Percentiles rank a stretch among this genome's conserved stretches.
phyloP scores from a whole-genome alignment of 1,140 invertebrate species.

The Polyergus mexicanus region DNA sequence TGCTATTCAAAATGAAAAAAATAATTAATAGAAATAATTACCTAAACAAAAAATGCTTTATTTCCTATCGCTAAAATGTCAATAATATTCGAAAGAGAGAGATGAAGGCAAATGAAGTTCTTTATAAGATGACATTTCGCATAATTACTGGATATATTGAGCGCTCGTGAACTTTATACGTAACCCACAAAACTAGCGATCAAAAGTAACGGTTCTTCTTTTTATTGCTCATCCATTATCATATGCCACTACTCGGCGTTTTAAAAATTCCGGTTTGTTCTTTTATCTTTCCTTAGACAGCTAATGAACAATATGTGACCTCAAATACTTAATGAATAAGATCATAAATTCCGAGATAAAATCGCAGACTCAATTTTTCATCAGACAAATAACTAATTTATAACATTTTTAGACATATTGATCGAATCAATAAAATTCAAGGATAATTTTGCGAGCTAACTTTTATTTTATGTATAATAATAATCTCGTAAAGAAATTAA shows the following conservation, averaged over 20 bases:
- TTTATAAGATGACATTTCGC: neutral
- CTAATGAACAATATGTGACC: neutral
- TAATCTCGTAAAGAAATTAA: conserved; percentile 10
- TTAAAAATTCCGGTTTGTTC: neutral
- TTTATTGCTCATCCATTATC: neutral
- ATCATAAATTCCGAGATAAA: neutral
- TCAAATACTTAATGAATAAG: neutral
- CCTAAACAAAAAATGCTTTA: neutral
- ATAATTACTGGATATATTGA: neutral
- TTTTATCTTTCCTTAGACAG: neutral
- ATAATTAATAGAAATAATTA: neutral
- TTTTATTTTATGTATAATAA: neutral
- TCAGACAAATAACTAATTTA: neutral
- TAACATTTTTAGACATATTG: conserved; percentile 4
- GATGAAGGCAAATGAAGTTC: neutral
- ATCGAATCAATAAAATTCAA: conserved; percentile 29
- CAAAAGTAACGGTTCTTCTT: neutral
- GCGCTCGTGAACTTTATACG: neutral
- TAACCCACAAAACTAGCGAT: neutral
- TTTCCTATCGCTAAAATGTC: neutral
- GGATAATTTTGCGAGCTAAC: conserved; percentile 1
- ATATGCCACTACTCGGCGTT: neutral
- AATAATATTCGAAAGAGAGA: neutral
- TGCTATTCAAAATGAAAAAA: neutral
- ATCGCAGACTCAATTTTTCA: neutral